Percentiles rank a stretch among this genome's conserved stretches.
Conservation (phyloP, 1,140 invertebrate species). For the Ostrea edulis region DNA sequence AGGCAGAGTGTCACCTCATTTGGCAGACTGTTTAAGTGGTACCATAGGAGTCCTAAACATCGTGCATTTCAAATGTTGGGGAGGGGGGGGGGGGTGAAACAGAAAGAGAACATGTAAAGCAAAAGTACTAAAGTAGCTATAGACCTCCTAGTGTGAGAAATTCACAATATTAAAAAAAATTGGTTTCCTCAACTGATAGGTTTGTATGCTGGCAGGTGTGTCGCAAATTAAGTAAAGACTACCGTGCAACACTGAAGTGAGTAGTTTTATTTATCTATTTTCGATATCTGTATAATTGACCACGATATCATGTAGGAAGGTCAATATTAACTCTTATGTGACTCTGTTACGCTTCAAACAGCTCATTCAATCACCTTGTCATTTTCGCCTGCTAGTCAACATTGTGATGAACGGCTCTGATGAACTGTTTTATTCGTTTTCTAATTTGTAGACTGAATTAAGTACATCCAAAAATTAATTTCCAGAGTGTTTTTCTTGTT, state of each 20-base stretch:
- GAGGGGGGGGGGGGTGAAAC: no score
- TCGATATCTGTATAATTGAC: no score
- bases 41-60: background rate
- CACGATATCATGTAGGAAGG: background rate
- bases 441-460: conserved; percentile 30
- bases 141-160: no score
- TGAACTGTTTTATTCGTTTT: conserved; percentile 7
- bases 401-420: background rate
- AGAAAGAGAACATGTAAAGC: no score
- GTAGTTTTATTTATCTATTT: no score
- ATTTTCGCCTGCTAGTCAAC: background rate
- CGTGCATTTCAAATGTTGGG: no score
- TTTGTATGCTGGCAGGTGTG: no score
- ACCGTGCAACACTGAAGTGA: no score
- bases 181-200: no score
- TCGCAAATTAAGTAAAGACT: no score
- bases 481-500: conserved; percentile 8
- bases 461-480: conserved; percentile 24
- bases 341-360: background rate
- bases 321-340: background rate
- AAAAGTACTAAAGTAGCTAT: no score
- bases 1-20: background rate
- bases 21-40: background rate
- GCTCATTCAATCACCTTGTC: background rate
- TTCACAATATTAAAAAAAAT: no score